Evolutionary conservation across 2,888 invertebrate species (phyloP).

Genomic region (Endomychus coccineus): DNA sequence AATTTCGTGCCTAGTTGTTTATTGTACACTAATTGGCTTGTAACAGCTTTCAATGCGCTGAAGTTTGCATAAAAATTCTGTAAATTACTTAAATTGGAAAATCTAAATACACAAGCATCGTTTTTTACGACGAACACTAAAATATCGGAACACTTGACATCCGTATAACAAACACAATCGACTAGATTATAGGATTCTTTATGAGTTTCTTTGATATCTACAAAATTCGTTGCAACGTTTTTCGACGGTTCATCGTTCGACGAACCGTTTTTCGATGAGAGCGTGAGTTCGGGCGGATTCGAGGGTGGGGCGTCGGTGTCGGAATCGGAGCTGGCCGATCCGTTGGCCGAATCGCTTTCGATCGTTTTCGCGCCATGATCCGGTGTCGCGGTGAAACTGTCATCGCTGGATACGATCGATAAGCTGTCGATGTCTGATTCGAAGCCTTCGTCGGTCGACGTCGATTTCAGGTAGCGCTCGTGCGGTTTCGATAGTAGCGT

Average conservation of each 20-base stretch:
- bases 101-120: slow-evolving; percentile 41
- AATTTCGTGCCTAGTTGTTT: slow-evolving; percentile 30
- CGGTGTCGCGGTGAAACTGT: slow-evolving; percentile 32
- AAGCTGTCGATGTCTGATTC: slow-evolving; percentile 45
- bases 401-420: slow-evolving; percentile 41
- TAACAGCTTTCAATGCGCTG: slow-evolving; percentile 40
- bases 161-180: slow-evolving; percentile 43
- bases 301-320: slow-evolving; percentile 32
- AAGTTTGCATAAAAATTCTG: slow-evolving; percentile 39
- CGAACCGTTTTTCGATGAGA: slow-evolving; percentile 1
- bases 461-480: slow-evolving; percentile 20
- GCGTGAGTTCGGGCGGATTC: no score
- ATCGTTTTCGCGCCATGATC: slow-evolving; percentile 25
- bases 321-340: slow-evolving; percentile 39
- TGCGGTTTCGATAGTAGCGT: slow-evolving; percentile 26
- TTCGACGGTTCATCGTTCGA: neutral
- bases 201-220: neutral
- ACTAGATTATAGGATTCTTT: slow-evolving; percentile 39
- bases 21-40: slow-evolving; percentile 38
- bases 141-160: slow-evolving; percentile 40
- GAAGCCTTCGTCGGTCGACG: slow-evolving; percentile 43
- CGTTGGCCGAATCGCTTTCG: slow-evolving; percentile 44
- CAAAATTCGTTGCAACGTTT: neutral
- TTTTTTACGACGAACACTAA: slow-evolving; percentile 40
- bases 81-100: slow-evolving; percentile 33